Evolutionary conservation across 2,888 invertebrate genomes (phyloP).

Genomic region (Celastrina argiolus): DNA sequence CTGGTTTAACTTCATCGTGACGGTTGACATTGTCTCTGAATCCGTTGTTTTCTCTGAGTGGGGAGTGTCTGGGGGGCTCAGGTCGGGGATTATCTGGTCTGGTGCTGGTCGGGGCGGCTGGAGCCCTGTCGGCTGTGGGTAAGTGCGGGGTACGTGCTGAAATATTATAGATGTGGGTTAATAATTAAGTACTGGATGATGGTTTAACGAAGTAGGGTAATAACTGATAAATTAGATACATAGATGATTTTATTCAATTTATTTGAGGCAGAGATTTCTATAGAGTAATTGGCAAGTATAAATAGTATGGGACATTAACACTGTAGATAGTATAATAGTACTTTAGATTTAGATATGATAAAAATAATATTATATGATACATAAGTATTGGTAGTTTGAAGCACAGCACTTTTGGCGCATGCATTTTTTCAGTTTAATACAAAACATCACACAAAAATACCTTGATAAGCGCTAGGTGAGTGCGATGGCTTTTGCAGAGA

Average conservation of each 20-base stretch:
- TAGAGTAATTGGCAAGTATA: too few species aligned
- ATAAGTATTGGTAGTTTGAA: too few species aligned
- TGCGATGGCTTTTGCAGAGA: conserved; percentile 57
- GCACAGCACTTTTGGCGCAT: not conserved
- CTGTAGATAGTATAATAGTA: too few species aligned
- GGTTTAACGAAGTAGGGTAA: not conserved
- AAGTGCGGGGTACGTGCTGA: conserved; percentile 70
- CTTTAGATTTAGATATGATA: too few species aligned
- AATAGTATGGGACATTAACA: too few species aligned
- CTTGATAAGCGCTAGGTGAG: conserved; percentile 62
- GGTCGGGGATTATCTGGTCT: conserved; percentile 63
- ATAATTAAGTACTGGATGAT: not conserved
- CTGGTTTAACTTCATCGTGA: conserved; percentile 30
- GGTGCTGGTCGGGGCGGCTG: conserved; percentile 54
- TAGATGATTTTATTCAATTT: too few species aligned
- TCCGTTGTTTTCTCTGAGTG: conserved; percentile 44
- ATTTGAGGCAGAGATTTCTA: too few species aligned
- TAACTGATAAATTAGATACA: too few species aligned
- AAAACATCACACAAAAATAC: conserved; percentile 38
- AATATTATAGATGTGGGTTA: conserved; percentile 31
- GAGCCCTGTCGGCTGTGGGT: conserved; percentile 55
- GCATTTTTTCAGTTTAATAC: not conserved
- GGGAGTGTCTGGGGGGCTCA: conserved; percentile 64
- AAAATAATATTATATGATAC: too few species aligned
- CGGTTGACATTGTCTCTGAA: conserved; percentile 42